These are phyloP conservation scores for Morone saxatilis DNA, from an alignment of 2,113 vertebrate genomes.

Conservation along the genomic window DNA sequence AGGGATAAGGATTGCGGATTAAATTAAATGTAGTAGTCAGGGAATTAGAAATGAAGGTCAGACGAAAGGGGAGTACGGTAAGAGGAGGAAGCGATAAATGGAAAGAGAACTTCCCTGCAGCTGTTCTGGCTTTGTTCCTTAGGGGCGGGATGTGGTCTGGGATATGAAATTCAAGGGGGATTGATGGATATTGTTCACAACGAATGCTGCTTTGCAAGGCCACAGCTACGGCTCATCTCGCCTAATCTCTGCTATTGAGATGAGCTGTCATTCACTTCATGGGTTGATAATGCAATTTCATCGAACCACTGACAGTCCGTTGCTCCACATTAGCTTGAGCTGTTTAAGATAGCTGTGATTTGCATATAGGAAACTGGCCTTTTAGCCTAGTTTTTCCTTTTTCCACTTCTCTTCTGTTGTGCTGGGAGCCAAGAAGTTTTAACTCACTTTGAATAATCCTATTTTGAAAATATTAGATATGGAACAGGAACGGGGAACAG, in stretches of 20 bases:
- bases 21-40: conserved; percentile 64
- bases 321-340: conserved; percentile 36
- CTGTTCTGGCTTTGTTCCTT: conserved; percentile 26
- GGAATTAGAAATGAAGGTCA: conserved; percentile 67
- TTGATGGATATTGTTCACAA: conserved; percentile 61
- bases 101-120: conserved; percentile 16
- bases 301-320: conserved; percentile 10
- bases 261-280: conserved; percentile 39
- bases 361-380: not conserved
- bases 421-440: conserved; percentile 8
- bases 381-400: not conserved
- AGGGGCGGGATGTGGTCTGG: conserved; percentile 6
- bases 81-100: conserved; percentile 36
- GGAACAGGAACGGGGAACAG: not conserved
- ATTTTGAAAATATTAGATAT: conserved; percentile 4
- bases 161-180: conserved; percentile 37
- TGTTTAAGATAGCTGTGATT: not conserved
- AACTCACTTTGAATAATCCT: conserved; percentile 20
- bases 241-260: conserved; percentile 36
- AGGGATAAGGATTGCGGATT: conserved; percentile 52
- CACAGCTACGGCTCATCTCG: not conserved
- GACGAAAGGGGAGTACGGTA: conserved; percentile 25
- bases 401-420: not conserved
- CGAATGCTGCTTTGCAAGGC: conserved; percentile 27
- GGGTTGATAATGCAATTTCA: conserved; percentile 6